These are phyloP conservation scores for Halictus quadricinctus DNA, from an alignment of 2,888 invertebrate species.

Conservation along the genomic window DNA sequence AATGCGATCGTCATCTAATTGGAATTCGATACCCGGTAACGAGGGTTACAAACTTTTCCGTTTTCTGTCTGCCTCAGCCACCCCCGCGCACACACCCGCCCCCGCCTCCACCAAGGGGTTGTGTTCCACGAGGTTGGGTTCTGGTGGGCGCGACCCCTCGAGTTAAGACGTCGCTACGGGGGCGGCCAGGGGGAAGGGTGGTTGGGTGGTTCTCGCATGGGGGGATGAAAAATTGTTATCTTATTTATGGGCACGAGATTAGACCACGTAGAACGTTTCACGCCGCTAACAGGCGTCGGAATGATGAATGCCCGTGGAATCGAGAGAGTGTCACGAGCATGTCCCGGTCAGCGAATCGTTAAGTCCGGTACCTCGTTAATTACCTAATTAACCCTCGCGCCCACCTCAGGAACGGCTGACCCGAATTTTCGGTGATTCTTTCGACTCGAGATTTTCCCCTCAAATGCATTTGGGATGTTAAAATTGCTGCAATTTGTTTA, in stretches of 20 bases:
- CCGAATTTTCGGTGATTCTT: neutral
- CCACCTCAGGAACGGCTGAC: neutral
- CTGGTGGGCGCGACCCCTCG: conserved; percentile 64
- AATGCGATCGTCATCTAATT: conserved; percentile 81
- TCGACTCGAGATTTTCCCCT: neutral
- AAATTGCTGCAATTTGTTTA: no score
- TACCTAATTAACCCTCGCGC: conserved; percentile 63
- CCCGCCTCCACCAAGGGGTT: neutral
- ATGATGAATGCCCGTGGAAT: conserved; percentile 73
- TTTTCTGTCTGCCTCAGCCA: conserved; percentile 69
- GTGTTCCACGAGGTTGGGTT: conserved; percentile 37
- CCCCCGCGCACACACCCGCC: conserved; percentile 18
- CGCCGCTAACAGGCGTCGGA: conserved; percentile 72
- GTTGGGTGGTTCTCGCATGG: neutral
- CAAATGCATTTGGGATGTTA: no score
- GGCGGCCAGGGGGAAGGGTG: neutral
- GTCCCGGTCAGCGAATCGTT: conserved; percentile 46
- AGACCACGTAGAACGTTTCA: conserved; percentile 68
- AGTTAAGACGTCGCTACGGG: conserved; percentile 52
- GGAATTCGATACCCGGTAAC: conserved; percentile 81
- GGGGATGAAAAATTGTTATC: conserved; percentile 80
- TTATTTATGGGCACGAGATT: conserved; percentile 80
- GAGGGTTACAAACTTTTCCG: conserved; percentile 79
- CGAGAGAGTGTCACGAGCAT: conserved; percentile 57
- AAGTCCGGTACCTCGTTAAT: conserved; percentile 56